Evolutionary conservation across 53 echinoderm and acorn worm genomes (phyloP).

Genomic region (Henricia sp.): DNA sequence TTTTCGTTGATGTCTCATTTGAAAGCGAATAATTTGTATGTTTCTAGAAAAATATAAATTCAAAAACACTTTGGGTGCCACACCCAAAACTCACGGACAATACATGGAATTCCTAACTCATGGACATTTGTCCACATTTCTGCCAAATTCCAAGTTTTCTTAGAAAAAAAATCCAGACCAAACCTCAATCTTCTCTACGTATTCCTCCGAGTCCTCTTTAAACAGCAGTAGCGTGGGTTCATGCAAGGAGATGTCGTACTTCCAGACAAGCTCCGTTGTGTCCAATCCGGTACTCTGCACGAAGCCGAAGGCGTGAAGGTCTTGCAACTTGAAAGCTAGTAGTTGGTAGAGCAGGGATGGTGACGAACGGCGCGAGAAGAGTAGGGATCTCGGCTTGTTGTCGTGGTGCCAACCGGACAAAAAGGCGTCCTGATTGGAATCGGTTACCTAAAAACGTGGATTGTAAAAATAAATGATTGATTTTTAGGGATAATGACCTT

Average conservation of each 20-base stretch:
- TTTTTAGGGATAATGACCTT: no score
- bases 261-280: conserved; percentile 60
- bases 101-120: no score
- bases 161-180: not conserved
- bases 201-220: conserved; percentile 73
- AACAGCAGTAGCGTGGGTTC: conserved; percentile 79
- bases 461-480: not conserved
- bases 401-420: conserved; percentile 69
- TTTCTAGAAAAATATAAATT: no score
- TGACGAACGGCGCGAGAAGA: conserved; percentile 72
- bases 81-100: no score
- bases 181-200: conserved; percentile 60
- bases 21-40: no score
- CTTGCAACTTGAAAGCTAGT: conserved; percentile 63
- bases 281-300: conserved; percentile 56
- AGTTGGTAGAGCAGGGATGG: conserved; percentile 78
- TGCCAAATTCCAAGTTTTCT: no score
- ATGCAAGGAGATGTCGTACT: conserved; percentile 52
- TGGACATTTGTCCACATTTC: no score
- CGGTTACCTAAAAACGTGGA: conserved; percentile 63
- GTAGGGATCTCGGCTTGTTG: conserved; percentile 86
- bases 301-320: conserved; percentile 82
- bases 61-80: no score
- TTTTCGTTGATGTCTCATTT: no score
- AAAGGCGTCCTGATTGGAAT: conserved; percentile 70